These are phyloP conservation scores for Amphilophus citrinellus DNA, from an alignment of 2,113 vertebrate species.

Conservation along the genomic window DNA sequence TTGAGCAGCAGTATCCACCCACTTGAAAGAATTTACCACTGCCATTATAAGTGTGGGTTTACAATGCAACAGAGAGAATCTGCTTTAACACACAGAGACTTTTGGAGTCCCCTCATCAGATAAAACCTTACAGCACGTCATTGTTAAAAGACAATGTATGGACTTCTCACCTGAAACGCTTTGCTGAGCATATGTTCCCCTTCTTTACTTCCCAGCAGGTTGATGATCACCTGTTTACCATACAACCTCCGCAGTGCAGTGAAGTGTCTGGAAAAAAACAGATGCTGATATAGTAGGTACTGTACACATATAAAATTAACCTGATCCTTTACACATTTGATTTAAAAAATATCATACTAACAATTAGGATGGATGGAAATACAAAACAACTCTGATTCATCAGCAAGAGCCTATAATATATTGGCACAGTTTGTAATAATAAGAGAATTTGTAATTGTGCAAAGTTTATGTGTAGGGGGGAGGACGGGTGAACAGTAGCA, in stretches of 20 bases:
- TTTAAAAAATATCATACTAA: neutral
- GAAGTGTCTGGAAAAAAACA: constrained; percentile 89
- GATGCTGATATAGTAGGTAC: neutral
- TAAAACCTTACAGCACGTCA: neutral
- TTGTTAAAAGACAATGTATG: neutral
- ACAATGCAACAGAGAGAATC: neutral
- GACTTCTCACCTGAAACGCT: constrained; percentile 90
- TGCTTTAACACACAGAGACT: neutral
- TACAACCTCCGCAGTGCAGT: constrained; percentile 91
- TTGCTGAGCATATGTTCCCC: constrained; percentile 99
- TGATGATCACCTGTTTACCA: constrained; percentile 95
- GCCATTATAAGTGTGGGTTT: neutral
- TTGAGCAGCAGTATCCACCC: neutral
- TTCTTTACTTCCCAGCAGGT: constrained; percentile 96
- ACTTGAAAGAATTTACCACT: neutral
- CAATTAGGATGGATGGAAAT: neutral
- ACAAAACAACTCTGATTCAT: neutral
- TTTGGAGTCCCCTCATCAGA: neutral
- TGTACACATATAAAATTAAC: neutral
- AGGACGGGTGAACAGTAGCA: too few species aligned
- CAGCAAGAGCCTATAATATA: neutral
- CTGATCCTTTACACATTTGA: neutral
- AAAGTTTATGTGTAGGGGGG: too few species aligned
- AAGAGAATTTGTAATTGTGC: too few species aligned
- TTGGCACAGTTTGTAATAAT: neutral